Evolutionary conservation across 2,888 invertebrate species (phyloP).

Genomic region (Agrotis exclamationis): DNA sequence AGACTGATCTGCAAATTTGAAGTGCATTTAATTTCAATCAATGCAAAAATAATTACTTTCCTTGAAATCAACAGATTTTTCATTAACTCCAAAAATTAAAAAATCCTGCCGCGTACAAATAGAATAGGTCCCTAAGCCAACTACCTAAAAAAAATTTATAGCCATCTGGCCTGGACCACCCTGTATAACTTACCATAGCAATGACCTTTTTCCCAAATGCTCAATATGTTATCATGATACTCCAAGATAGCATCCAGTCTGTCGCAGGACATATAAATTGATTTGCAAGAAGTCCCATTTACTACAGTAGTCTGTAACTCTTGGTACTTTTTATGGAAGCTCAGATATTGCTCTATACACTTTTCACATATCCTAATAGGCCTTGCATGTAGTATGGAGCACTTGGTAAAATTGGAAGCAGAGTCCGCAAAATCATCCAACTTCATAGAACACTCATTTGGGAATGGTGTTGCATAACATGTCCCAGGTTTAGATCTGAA

Average conservation of each 20-base stretch:
- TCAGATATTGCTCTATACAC: slow-evolving; percentile 90
- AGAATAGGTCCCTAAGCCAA: no score
- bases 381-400: slow-evolving; percentile 91
- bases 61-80: no score
- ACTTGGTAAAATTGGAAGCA: slow-evolving; percentile 91
- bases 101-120: no score
- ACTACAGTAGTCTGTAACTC: slow-evolving; percentile 84
- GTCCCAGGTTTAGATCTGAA: slow-evolving; percentile 67
- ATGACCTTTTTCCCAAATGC: slow-evolving; percentile 92
- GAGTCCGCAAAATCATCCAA: slow-evolving; percentile 88
- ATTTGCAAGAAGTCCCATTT: slow-evolving; percentile 91
- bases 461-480: slow-evolving; percentile 64
- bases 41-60: no score
- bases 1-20: no score
- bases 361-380: slow-evolving; percentile 92
- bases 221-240: slow-evolving; percentile 89
- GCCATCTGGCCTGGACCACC: no score
- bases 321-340: slow-evolving; percentile 87
- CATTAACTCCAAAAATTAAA: no score
- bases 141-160: no score
- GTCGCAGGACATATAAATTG: slow-evolving; percentile 91
- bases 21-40: no score
- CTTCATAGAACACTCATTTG: slow-evolving; percentile 75
- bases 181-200: slow-evolving; percentile 90
- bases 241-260: slow-evolving; percentile 92